phyloP scores from a whole-genome alignment of 1,140 invertebrate genomes.

The Hestina assimilis region DNA sequence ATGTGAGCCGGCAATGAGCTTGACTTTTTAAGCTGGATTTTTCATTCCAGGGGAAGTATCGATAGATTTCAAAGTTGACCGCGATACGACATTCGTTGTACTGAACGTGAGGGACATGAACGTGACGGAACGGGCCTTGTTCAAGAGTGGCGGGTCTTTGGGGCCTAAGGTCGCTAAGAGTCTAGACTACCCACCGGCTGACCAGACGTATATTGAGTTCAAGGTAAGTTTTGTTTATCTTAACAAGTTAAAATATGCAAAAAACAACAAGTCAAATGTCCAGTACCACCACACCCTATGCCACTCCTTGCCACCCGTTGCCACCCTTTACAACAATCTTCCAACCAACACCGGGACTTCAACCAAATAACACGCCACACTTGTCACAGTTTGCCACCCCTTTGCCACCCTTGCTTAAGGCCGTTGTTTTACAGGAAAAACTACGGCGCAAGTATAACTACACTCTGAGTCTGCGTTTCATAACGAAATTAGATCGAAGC shows the following conservation, averaged over 20 bases:
- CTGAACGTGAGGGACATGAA: slow-evolving; percentile 94
- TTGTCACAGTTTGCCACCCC: too few relatives aligned
- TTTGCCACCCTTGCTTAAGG: too few relatives aligned
- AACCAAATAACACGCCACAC: too few relatives aligned
- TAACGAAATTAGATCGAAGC: slow-evolving; percentile 87
- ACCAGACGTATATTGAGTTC: slow-evolving; percentile 93
- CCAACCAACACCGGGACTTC: too few relatives aligned
- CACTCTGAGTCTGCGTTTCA: slow-evolving; percentile 90
- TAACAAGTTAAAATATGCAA: too few relatives aligned
- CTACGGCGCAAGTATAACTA: slow-evolving; percentile 89
- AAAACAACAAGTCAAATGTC: too few relatives aligned
- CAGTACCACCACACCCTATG: too few relatives aligned
- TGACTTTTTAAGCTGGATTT: slow-evolving; percentile 2
- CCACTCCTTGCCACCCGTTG: too few relatives aligned
- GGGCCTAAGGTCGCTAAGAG: slow-evolving; percentile 86
- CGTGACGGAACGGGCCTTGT: slow-evolving; percentile 87
- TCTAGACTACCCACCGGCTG: slow-evolving; percentile 88
- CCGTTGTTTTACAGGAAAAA: slow-evolving; percentile 80
- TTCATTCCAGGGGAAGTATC: slow-evolving; percentile 86
- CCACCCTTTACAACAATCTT: too few relatives aligned
- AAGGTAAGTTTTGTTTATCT: slow-evolving; percentile 76
- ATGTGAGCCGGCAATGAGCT: too few relatives aligned
- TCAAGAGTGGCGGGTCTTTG: slow-evolving; percentile 84
- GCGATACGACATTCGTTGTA: slow-evolving; percentile 93
- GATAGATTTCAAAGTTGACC: slow-evolving; percentile 89